Evolutionary conservation across 2,888 invertebrate species (phyloP).

Genomic region (Eupithecia exiguata): DNA sequence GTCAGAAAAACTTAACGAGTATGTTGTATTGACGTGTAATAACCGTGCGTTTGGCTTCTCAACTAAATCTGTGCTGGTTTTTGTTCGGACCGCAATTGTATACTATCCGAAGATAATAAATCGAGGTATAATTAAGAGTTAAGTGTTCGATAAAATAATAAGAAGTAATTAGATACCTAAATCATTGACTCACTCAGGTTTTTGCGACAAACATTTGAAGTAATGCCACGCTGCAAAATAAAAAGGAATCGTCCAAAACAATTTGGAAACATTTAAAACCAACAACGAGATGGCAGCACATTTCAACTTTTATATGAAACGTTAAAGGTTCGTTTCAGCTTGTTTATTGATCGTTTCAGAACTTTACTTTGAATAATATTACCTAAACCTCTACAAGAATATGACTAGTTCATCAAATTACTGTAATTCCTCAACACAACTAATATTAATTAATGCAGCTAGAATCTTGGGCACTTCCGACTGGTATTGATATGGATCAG

Average conservation of each 20-base stretch:
- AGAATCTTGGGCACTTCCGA: no score
- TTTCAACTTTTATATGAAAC: conserved; percentile 34
- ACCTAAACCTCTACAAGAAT: not conserved
- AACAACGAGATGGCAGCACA: conserved; percentile 24
- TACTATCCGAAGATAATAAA: conserved; percentile 43
- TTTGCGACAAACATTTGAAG: no score
- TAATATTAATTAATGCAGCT: not conserved
- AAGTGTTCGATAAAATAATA: not conserved
- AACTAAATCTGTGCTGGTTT: conserved; percentile 21
- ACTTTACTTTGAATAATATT: conserved; percentile 31
- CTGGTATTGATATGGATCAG: no score
- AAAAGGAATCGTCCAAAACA: not conserved
- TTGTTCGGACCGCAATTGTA: conserved; percentile 37
- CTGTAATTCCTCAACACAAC: not conserved
- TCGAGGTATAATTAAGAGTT: not conserved
- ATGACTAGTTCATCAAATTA: not conserved
- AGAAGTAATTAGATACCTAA: not conserved
- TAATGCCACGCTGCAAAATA: not conserved
- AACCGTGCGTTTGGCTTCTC: conserved; percentile 36
- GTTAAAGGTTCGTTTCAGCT: conserved; percentile 38
- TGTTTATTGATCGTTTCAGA: conserved; percentile 43
- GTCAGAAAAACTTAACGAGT: conserved; percentile 65
- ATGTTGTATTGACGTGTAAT: conserved; percentile 59
- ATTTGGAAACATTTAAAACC: conserved; percentile 25
- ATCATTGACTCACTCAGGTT: no score